A percentile compares a stretch with the other conserved stretches of the same genome.
Evolutionary conservation across 2,113 vertebrate species (phyloP).

Genomic region (Podarcis cretensis): DNA sequence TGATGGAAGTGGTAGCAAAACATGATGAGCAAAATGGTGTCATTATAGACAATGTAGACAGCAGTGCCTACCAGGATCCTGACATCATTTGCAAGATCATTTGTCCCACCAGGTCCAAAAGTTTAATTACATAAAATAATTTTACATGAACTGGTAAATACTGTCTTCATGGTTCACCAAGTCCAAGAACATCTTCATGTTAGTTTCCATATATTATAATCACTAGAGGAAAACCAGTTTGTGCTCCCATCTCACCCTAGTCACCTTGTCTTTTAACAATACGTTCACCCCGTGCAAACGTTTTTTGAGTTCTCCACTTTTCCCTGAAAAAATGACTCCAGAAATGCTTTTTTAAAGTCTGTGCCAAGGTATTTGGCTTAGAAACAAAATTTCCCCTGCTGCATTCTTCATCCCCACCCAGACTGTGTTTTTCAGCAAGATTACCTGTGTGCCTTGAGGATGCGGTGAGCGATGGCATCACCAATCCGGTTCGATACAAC

Average conservation of each 20-base stretch:
- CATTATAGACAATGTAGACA: too few species aligned
- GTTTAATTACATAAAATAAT: constrained; percentile 74
- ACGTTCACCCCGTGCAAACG: not conserved
- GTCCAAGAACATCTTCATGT: constrained; percentile 74
- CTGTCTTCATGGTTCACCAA: constrained; percentile 70
- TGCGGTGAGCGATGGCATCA: constrained; percentile 87
- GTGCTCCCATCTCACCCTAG: constrained; percentile 59
- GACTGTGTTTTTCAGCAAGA: not conserved
- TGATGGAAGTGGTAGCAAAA: too few species aligned
- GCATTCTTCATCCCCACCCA: too few species aligned
- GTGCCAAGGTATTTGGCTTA: not conserved
- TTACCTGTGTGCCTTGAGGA: constrained; percentile 93
- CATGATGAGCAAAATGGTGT: too few species aligned
- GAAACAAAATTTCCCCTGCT: not conserved
- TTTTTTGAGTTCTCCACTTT: too few species aligned
- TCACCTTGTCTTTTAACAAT: too few species aligned
- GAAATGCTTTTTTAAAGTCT: not conserved
- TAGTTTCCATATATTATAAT: constrained; percentile 80
- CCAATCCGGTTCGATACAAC: constrained; percentile 94
- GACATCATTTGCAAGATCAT: too few species aligned
- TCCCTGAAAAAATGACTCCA: not conserved
- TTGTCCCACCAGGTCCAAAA: not conserved
- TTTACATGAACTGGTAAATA: constrained; percentile 77
- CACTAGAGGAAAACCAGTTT: constrained; percentile 70
- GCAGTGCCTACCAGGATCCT: too few species aligned